Evolutionary conservation across 1,140 invertebrate species (phyloP).

Genomic region (Temnothorax curvispinosus): DNA sequence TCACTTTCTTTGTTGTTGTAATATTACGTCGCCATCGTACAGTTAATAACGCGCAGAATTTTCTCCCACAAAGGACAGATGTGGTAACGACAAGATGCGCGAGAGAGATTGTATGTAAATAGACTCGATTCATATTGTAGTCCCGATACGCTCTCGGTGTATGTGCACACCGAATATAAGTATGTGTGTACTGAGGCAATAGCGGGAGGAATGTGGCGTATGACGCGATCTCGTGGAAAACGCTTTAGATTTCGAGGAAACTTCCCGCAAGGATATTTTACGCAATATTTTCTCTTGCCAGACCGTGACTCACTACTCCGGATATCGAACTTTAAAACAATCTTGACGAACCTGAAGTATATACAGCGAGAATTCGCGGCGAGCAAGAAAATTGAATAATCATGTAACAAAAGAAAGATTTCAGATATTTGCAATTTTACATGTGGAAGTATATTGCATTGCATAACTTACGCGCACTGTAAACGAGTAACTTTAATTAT

Average conservation of each 20-base stretch:
- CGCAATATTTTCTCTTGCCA: constrained; percentile 27
- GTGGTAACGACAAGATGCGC: constrained; percentile 41
- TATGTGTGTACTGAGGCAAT: not conserved
- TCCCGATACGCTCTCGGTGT: not conserved
- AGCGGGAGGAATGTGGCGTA: not conserved
- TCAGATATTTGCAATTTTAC: not conserved
- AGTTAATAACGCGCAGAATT: constrained; percentile 31
- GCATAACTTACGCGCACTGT: not conserved
- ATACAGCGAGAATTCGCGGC: not conserved
- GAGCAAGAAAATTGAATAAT: not conserved
- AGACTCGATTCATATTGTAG: constrained; percentile 9
- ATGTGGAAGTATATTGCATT: not conserved
- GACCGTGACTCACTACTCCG: constrained; percentile 31
- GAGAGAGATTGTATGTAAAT: constrained; percentile 57
- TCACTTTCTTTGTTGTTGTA: not conserved
- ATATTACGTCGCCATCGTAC: constrained; percentile 20
- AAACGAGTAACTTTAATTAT: not conserved
- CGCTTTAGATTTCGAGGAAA: constrained; percentile 30
- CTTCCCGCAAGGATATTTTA: not conserved
- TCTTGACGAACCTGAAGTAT: not conserved
- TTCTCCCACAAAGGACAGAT: constrained; percentile 49
- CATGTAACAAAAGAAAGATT: not conserved
- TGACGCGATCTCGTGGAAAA: constrained; percentile 7
- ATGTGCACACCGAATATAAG: not conserved
- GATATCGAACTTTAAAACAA: not conserved